Evolutionary conservation across 92 coral and sea anemone species (phyloP).

Genomic region (Palythoa heliodiscus): DNA sequence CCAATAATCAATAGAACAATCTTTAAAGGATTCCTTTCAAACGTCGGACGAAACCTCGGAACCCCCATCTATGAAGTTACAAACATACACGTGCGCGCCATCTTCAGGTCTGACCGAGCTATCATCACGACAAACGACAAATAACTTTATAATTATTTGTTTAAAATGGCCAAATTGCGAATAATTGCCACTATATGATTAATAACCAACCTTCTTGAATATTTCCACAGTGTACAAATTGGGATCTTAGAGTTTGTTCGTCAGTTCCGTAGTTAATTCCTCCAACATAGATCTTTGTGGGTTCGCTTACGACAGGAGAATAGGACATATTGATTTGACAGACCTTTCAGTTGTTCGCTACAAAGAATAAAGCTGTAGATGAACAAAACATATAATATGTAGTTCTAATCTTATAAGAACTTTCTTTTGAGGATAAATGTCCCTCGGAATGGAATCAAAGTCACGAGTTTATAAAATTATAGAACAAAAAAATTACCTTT

Average conservation of each 20-base stretch:
- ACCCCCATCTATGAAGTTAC: background rate
- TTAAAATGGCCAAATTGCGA: background rate
- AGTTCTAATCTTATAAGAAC: background rate
- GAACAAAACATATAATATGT: background rate
- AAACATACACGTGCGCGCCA: conserved; percentile 28
- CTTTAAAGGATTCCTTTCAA: background rate
- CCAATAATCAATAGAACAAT: background rate
- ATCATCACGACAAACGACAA: background rate
- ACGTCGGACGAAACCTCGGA: background rate
- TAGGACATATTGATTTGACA: conserved; percentile 34
- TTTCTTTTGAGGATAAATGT: background rate
- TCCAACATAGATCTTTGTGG: conserved; percentile 42
- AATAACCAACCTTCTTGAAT: conserved; percentile 37
- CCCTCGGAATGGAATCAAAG: background rate
- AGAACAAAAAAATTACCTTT: conserved; percentile 33
- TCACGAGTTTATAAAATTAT: background rate
- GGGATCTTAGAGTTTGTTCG: conserved; percentile 12
- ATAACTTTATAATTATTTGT: no score
- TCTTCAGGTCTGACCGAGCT: background rate
- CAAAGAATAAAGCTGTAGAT: background rate
- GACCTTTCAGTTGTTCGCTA: conserved; percentile 10
- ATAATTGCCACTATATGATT: background rate
- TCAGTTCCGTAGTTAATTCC: conserved; percentile 19
- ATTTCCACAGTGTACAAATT: conserved; percentile 16
- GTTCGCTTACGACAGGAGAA: conserved; percentile 20